A percentile compares a stretch with the other conserved stretches of the same genome.
Conservation (phyloP, 1,140 invertebrate species). For the Lamellibrachia luymesi region DNA sequence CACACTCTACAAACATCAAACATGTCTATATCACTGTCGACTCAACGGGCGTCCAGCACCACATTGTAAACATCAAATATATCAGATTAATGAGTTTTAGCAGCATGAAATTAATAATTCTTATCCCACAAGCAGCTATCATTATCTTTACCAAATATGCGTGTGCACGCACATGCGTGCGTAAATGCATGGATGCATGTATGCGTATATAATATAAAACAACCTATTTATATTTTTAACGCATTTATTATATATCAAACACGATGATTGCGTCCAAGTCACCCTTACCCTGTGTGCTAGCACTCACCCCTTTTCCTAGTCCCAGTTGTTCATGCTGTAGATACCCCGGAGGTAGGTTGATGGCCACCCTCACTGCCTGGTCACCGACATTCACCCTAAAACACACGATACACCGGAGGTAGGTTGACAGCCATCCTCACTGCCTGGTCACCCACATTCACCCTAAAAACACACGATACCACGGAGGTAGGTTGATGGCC, state of each 20-base stretch:
- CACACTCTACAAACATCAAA: constrained; percentile 66
- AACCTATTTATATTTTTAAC: too few relatives aligned
- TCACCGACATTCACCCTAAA: constrained; percentile 71
- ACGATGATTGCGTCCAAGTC: too few relatives aligned
- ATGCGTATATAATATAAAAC: background rate
- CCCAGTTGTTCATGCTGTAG: constrained; percentile 84
- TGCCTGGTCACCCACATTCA: constrained; percentile 59
- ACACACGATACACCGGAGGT: constrained; percentile 28
- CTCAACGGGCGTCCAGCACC: too few relatives aligned
- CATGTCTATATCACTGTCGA: background rate
- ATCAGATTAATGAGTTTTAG: background rate
- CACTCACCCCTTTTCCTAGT: constrained; percentile 78
- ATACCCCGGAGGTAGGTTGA: constrained; percentile 81
- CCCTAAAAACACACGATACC: constrained; percentile 46
- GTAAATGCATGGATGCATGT: background rate
- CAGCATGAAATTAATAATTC: too few relatives aligned
- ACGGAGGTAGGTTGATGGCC: background rate
- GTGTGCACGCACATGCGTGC: background rate
- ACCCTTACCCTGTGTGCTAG: background rate
- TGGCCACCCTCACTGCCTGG: constrained; percentile 77
- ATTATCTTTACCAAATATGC: background rate
- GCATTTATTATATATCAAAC: too few relatives aligned
- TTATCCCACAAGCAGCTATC: too few relatives aligned
- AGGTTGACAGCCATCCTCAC: background rate
- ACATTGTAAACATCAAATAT: background rate